Percentiles rank a stretch among this genome's conserved stretches.
phyloP scores from a whole-genome alignment of 1,140 invertebrate genomes.

The Drosophila oshimai region DNA sequence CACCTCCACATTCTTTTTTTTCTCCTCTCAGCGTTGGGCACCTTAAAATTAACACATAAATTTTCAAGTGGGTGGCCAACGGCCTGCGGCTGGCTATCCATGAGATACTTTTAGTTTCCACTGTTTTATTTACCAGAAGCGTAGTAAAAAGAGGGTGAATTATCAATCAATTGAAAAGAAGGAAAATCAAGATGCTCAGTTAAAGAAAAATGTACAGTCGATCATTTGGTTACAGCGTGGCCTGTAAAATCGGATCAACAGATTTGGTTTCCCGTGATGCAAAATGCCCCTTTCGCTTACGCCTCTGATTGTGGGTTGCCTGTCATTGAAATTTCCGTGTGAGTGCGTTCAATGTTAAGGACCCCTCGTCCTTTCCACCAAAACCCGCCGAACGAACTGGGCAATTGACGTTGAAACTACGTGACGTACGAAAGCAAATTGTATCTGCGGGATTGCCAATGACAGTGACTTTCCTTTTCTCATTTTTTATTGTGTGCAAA shows the following conservation, averaged over 20 bases:
- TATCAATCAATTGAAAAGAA: not conserved
- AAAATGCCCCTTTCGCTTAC: not conserved
- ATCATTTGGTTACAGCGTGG: too few relatives aligned
- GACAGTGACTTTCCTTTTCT: conserved; percentile 13
- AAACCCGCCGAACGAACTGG: conserved; percentile 33
- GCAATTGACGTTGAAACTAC: conserved; percentile 77
- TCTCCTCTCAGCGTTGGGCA: conserved; percentile 29
- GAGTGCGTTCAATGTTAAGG: conserved; percentile 59
- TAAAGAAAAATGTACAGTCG: too few relatives aligned
- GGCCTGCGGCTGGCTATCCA: conserved; percentile 54
- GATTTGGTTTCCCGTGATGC: too few relatives aligned
- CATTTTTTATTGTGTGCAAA: conserved; percentile 62
- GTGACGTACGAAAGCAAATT: conserved; percentile 56
- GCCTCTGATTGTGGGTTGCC: conserved; percentile 17
- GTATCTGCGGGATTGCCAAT: conserved; percentile 55
- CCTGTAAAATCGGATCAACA: not conserved
- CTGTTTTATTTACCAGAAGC: not conserved
- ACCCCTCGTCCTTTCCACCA: conserved; percentile 7
- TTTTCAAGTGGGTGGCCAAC: conserved; percentile 70
- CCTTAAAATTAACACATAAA: conserved; percentile 82
- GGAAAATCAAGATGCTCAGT: too few relatives aligned
- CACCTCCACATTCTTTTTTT: too few relatives aligned
- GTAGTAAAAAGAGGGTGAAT: not conserved
- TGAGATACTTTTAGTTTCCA: conserved; percentile 44
- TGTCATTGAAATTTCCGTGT: conserved; percentile 79